These are phyloP conservation scores for Platysteira castanea DNA, from an alignment of 2,113 vertebrate species.

Conservation along the genomic window DNA sequence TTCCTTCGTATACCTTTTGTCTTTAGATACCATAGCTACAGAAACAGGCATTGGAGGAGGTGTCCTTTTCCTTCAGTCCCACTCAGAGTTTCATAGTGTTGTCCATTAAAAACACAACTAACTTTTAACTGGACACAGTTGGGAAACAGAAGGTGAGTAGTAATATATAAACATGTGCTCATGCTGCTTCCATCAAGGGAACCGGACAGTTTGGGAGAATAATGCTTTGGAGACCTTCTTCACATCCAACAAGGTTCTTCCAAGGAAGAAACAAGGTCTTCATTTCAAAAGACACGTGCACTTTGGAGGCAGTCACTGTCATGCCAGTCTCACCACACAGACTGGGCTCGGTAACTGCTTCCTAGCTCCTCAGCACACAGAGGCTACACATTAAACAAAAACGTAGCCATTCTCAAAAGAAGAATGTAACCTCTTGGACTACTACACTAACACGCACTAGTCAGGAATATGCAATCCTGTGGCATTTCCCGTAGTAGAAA, in stretches of 20 bases:
- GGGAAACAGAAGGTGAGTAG: background rate
- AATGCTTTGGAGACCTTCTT: background rate
- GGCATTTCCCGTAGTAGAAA: background rate
- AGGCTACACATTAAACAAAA: background rate
- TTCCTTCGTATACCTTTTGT: background rate
- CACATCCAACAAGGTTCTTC: background rate
- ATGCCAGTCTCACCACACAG: background rate
- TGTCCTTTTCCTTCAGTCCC: background rate
- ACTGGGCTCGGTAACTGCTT: constrained; percentile 32
- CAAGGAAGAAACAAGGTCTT: background rate
- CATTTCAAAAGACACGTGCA: background rate
- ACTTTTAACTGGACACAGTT: background rate
- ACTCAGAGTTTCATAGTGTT: background rate
- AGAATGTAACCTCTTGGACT: constrained; percentile 25
- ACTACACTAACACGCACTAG: background rate
- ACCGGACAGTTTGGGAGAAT: background rate
- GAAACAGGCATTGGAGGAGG: background rate
- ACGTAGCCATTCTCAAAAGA: background rate
- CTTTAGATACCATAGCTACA: background rate
- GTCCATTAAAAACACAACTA: background rate
- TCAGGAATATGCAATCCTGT: background rate
- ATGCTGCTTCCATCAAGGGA: background rate
- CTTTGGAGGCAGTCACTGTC: background rate
- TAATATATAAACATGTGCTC: background rate
- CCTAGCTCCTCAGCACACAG: background rate